A percentile compares a stretch with the other conserved stretches of the same genome.
These are phyloP conservation scores for Poecilia velifera DNA, from an alignment of 2,797 vertebrate genomes.

Conservation along the genomic window DNA sequence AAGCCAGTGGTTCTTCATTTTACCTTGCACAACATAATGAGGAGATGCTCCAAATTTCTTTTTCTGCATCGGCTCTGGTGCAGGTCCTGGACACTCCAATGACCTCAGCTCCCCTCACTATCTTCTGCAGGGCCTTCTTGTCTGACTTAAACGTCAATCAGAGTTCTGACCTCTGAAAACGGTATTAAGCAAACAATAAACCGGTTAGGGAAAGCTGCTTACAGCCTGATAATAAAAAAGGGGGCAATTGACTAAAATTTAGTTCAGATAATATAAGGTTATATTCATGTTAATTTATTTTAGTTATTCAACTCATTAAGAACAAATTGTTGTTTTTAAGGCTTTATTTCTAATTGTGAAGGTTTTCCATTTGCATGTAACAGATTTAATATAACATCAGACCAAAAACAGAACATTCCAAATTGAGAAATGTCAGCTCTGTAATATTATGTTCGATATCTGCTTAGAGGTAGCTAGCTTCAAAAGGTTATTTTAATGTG, in stretches of 20 bases:
- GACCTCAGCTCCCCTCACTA: neutral
- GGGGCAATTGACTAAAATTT: neutral
- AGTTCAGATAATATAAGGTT: neutral
- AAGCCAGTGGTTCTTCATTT: neutral
- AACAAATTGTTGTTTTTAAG: neutral
- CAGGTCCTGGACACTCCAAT: neutral
- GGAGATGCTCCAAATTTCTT: neutral
- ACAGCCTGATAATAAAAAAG: neutral
- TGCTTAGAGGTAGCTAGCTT: neutral
- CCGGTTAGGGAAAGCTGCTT: neutral
- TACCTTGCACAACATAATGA: neutral
- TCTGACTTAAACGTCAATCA: neutral
- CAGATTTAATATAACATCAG: neutral
- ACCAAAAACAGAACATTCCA: neutral
- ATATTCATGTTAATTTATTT: neutral
- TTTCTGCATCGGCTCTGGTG: neutral
- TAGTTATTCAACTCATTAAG: neutral
- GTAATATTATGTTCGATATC: neutral
- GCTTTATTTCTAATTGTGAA: neutral
- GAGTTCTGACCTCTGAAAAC: neutral
- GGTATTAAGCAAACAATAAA: neutral
- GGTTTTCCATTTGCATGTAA: neutral
- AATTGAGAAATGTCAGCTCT: neutral
- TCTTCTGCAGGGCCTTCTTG: neutral
- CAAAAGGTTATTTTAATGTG: neutral